Evolutionary conservation across 2,888 invertebrate genomes (phyloP).

Genomic region (Cephus runcator): DNA sequence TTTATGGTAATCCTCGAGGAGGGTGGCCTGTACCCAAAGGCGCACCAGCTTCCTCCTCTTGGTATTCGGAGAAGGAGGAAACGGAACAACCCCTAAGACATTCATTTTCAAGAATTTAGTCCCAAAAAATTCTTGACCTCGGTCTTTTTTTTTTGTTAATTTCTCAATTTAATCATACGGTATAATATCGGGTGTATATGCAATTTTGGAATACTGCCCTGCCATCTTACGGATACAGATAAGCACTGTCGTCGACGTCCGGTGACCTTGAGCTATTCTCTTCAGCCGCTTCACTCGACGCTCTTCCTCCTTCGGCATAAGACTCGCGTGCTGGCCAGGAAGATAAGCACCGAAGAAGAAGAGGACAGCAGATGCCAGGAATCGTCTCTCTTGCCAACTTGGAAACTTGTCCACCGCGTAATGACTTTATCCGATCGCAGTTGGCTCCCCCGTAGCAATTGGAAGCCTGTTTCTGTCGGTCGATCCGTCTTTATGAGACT

Average conservation of each 20-base stretch:
- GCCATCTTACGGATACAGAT: no score
- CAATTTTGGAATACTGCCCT: constrained; percentile 25
- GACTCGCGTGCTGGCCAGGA: not conserved
- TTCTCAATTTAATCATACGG: no score
- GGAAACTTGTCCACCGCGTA: constrained; percentile 27
- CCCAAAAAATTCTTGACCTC: not conserved
- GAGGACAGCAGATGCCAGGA: not conserved
- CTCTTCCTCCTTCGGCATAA: not conserved
- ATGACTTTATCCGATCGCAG: constrained; percentile 30
- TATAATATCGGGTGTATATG: constrained; percentile 12
- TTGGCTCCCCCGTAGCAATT: not conserved
- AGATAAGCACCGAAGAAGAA: not conserved
- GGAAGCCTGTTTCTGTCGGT: not conserved
- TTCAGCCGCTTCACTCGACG: not conserved
- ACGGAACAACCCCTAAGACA: not conserved
- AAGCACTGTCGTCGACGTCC: constrained; percentile 30
- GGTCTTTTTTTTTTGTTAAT: no score
- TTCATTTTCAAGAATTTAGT: not conserved
- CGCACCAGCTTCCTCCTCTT: not conserved
- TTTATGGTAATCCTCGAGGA: constrained; percentile 54
- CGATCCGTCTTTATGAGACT: not conserved
- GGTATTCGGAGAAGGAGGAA: not conserved
- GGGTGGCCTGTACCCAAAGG: constrained; percentile 38
- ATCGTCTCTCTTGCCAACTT: not conserved
- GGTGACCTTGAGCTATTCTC: constrained; percentile 20